Evolutionary conservation across 1,140 invertebrate species (phyloP).

Genomic region (Conopomorpha cramerella): DNA sequence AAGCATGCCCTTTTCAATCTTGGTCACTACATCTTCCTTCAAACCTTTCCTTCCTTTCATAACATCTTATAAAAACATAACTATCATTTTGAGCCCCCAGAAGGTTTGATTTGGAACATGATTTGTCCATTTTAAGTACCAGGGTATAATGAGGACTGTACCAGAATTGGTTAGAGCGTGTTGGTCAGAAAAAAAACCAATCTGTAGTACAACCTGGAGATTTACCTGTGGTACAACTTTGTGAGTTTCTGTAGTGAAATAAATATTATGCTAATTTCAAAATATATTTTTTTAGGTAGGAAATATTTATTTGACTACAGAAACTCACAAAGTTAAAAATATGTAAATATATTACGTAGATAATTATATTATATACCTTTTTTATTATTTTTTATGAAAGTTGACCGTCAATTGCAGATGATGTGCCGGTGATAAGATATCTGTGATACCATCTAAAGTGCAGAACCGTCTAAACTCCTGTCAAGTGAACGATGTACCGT

Average conservation of each 20-base stretch:
- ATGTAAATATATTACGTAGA: background rate
- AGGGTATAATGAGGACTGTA: too few species aligned
- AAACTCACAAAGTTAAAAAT: conserved; percentile 14
- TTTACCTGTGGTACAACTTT: background rate
- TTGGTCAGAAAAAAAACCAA: too few species aligned
- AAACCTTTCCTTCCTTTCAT: too few species aligned
- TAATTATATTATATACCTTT: background rate
- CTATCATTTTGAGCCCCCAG: too few species aligned
- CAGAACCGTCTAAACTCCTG: conserved; percentile 2
- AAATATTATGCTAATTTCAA: conserved; percentile 2
- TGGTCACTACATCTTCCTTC: too few species aligned
- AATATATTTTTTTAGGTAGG: too few species aligned
- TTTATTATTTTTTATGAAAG: conserved; percentile 1
- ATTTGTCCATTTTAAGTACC: too few species aligned
- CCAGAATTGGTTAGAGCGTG: too few species aligned
- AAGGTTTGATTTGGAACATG: too few species aligned
- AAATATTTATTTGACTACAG: conserved; percentile 46
- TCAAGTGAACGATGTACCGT: conserved; percentile 2
- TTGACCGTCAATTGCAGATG: conserved; percentile 2
- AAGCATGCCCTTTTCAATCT: too few species aligned
- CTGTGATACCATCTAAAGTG: background rate
- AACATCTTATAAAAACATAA: too few species aligned
- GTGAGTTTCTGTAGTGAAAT: conserved; percentile 3
- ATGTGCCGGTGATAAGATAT: conserved; percentile 1
- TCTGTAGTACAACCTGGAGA: too few species aligned